phyloP scores from a whole-genome alignment of 2,888 invertebrate species.

The Amblyjoppa fuscipennis region DNA sequence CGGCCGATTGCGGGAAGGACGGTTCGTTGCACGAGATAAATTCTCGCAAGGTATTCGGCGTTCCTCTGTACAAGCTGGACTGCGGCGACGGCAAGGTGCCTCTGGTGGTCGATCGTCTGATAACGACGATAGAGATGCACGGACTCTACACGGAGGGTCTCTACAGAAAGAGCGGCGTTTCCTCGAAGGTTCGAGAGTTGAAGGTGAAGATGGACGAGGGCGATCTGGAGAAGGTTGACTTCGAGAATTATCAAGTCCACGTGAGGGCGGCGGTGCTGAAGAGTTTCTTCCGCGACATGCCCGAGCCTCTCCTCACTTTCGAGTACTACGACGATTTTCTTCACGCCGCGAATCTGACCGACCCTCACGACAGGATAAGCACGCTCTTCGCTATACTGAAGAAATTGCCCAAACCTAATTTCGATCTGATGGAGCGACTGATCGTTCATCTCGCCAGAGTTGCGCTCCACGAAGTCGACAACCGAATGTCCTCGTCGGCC shows the following conservation, averaged over 20 bases:
- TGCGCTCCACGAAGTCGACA: conserved; percentile 93
- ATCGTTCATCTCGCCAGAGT: conserved; percentile 97
- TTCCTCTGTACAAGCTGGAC: conserved; percentile 91
- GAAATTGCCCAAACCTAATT: conserved; percentile 95
- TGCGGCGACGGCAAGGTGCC: conserved; percentile 93
- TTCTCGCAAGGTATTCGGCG: conserved; percentile 91
- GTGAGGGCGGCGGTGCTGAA: conserved; percentile 96
- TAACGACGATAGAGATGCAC: conserved; percentile 95
- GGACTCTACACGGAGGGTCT: conserved; percentile 97
- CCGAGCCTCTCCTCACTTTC: conserved; percentile 96
- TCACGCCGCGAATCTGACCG: conserved; percentile 93
- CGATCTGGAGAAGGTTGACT: conserved; percentile 90
- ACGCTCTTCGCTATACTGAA: conserved; percentile 95
- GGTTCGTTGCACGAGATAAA: conserved; percentile 84
- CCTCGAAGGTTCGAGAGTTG: conserved; percentile 93
- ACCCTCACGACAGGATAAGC: conserved; percentile 92
- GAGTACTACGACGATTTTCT: conserved; percentile 98
- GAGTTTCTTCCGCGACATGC: conserved; percentile 95
- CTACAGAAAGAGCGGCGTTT: conserved; percentile 96
- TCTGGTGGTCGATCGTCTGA: conserved; percentile 94
- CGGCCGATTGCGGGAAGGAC: conserved; percentile 87
- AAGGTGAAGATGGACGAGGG: conserved; percentile 91
- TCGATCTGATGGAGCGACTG: conserved; percentile 95
- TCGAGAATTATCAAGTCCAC: conserved; percentile 94
- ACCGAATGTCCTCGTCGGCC: conserved; percentile 96